phyloP scores from a whole-genome alignment of 2,888 invertebrate species.

The Patella caerulea region DNA sequence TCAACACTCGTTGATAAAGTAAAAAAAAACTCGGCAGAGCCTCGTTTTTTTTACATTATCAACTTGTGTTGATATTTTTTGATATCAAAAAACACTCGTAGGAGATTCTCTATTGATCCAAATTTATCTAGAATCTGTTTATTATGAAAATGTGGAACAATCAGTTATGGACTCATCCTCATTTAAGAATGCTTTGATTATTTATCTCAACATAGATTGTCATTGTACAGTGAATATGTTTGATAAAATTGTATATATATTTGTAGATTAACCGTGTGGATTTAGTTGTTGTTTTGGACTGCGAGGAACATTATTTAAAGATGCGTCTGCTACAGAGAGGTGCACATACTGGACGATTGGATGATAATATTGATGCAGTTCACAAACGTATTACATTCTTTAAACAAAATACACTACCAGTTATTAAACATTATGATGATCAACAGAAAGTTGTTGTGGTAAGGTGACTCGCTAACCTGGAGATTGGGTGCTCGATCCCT shows the following conservation, averaged over 20 bases:
- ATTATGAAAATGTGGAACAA: too few relatives aligned
- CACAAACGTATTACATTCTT: constrained; percentile 52
- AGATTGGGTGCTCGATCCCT: too few relatives aligned
- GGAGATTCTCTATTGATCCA: too few relatives aligned
- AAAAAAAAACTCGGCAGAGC: too few relatives aligned
- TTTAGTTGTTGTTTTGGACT: constrained; percentile 64
- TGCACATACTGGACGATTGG: constrained; percentile 40
- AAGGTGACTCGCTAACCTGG: constrained; percentile 35
- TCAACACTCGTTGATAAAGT: too few relatives aligned
- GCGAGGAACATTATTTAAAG: constrained; percentile 58
- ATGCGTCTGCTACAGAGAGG: constrained; percentile 52
- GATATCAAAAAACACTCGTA: too few relatives aligned
- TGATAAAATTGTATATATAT: not conserved
- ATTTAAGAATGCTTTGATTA: too few relatives aligned
- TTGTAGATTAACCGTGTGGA: constrained; percentile 60
- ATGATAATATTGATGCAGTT: constrained; percentile 53
- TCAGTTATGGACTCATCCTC: too few relatives aligned
- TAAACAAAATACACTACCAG: constrained; percentile 64
- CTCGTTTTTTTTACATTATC: too few relatives aligned
- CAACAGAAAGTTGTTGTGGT: constrained; percentile 59
- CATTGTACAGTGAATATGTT: not conserved
- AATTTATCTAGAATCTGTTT: too few relatives aligned
- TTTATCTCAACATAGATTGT: not conserved
- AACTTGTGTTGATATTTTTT: too few relatives aligned
- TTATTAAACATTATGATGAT: constrained; percentile 64